Evolutionary conservation across 2,113 vertebrate genomes (phyloP).

Genomic region (Clarias magur): DNA sequence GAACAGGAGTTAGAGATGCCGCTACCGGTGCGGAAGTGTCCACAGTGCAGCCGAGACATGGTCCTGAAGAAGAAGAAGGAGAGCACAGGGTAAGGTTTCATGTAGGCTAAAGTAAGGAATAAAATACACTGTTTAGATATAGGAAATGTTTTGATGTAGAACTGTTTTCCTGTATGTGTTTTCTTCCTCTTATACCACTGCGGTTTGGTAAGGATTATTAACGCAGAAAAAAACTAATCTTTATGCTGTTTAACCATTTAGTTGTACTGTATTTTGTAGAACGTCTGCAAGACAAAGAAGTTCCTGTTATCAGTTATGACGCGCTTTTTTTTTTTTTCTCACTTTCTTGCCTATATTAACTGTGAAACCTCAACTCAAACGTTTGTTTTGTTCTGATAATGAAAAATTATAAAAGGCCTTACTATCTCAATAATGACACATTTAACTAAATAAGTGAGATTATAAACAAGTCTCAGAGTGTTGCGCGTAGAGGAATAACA

Average conservation of each 20-base stretch:
- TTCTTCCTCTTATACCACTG: not conserved
- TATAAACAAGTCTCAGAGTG: not conserved
- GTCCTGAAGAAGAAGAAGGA: constrained; percentile 87
- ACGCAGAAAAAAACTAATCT: no score
- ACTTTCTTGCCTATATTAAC: not conserved
- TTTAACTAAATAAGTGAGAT: no score
- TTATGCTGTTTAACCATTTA: not conserved
- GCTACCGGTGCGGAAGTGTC: constrained; percentile 83
- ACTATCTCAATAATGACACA: no score
- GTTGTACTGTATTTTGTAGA: not conserved
- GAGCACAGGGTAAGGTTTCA: constrained; percentile 75
- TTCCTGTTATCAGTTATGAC: not conserved
- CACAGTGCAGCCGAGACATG: constrained; percentile 89
- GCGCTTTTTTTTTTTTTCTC: not conserved
- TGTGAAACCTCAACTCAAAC: not conserved
- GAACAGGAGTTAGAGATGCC: constrained; percentile 78
- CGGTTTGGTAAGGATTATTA: not conserved
- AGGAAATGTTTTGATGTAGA: not conserved
- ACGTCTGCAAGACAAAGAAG: not conserved
- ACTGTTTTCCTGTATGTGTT: not conserved
- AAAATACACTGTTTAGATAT: not conserved
- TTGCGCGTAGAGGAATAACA: not conserved
- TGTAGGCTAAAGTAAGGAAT: not conserved
- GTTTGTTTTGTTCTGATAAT: no score
- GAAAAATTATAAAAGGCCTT: not conserved